Evolutionary conservation across 2,888 invertebrate genomes (phyloP).

Genomic region (Drosophila limbata): DNA sequence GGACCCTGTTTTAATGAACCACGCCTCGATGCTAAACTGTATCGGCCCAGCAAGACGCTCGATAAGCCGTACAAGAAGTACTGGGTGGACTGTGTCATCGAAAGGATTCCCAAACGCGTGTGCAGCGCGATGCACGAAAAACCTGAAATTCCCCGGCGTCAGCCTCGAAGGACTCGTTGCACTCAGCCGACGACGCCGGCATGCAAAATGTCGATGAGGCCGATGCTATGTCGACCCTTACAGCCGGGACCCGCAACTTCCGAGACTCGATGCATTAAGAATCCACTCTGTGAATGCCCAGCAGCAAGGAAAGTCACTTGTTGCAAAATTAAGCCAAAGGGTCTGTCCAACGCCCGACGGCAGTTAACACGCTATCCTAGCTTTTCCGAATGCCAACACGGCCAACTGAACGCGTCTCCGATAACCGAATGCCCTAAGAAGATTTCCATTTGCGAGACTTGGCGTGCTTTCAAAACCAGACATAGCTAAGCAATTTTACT

Average conservation of each 20-base stretch:
- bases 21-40: conserved; percentile 34
- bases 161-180: not conserved
- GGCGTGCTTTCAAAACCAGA: conserved; percentile 17
- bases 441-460: conserved; percentile 17
- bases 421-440: conserved; percentile 12
- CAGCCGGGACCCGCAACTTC: not conserved
- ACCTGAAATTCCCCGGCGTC: conserved; percentile 4
- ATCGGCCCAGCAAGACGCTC: conserved; percentile 42
- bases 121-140: not conserved
- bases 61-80: conserved; percentile 27
- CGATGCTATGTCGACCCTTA: conserved; percentile 5
- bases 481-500: conserved; percentile 10
- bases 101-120: conserved; percentile 3
- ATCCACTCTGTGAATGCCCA: conserved; percentile 7
- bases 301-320: fast-evolving
- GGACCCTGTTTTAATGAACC: conserved; percentile 9
- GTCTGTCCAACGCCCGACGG: not conserved
- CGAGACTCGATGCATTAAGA: not conserved
- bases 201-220: not conserved
- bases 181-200: not conserved
- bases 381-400: conserved; percentile 51
- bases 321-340: conserved; percentile 10
- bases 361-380: conserved; percentile 42
- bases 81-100: conserved; percentile 42
- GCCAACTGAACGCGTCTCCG: not conserved